Conservation (phyloP, 2,797 vertebrate genomes). For the Babyrousa celebensis region DNA sequence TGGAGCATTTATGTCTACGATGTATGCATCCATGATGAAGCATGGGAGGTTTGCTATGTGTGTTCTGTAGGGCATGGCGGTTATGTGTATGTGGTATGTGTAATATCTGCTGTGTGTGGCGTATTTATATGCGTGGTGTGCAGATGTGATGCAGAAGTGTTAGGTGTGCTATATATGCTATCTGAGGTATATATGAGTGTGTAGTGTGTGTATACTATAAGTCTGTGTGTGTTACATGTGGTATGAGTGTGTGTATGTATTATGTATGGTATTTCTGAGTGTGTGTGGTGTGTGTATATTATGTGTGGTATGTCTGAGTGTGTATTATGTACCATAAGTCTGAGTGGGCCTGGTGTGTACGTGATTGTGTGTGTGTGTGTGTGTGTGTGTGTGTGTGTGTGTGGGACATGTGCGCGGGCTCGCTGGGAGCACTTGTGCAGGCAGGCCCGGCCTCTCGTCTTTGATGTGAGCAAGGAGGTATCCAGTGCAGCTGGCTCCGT, state of each 20-base stretch:
- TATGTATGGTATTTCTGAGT: background rate
- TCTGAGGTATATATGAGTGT: too few relatives aligned
- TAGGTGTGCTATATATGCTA: background rate
- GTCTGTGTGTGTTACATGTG: background rate
- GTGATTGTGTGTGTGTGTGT: background rate
- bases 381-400: background rate
- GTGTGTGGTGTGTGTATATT: background rate
- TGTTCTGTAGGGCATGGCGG: too few relatives aligned
- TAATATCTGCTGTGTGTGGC: background rate
- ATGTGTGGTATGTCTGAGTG: too few relatives aligned
- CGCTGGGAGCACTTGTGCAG: conserved; percentile 1
- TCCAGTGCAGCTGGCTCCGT: background rate
- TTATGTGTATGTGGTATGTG: background rate
- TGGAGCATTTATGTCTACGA: too few relatives aligned
- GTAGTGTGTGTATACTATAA: background rate
- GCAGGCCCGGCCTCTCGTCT: conserved; percentile 26
- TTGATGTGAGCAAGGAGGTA: conserved; percentile 25
- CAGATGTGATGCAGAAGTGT: background rate
- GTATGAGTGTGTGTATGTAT: too few relatives aligned
- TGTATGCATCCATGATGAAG: background rate
- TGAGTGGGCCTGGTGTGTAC: background rate
- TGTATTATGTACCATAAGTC: too few relatives aligned
- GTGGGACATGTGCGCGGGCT: background rate
- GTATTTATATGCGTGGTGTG: background rate
- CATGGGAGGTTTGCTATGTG: background rate